These are phyloP conservation scores for Gallinago nigripennis DNA, from an alignment of 2,797 vertebrate species.

Conservation along the genomic window DNA sequence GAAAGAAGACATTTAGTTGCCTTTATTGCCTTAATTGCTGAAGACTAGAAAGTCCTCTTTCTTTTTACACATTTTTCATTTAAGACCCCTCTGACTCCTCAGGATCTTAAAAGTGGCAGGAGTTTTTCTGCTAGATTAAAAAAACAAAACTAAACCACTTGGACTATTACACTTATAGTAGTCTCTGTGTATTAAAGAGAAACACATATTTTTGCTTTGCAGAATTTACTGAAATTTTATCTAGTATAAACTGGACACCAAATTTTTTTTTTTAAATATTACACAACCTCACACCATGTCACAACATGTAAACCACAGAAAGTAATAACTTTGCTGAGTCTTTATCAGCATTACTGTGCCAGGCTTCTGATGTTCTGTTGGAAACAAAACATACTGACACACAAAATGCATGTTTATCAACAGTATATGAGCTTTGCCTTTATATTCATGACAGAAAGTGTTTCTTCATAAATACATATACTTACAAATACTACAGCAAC, in stretches of 20 bases:
- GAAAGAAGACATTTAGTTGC: background rate
- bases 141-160: background rate
- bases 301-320: background rate
- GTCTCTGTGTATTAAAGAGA: background rate
- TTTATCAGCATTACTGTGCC: background rate
- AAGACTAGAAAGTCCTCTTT: background rate
- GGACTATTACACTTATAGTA: background rate
- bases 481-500: background rate
- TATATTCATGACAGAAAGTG: background rate
- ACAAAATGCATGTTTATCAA: background rate
- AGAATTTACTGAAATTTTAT: background rate
- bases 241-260: rapidly evolving
- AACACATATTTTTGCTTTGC: background rate
- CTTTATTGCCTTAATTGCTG: background rate
- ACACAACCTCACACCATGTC: background rate
- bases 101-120: background rate
- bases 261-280: background rate
- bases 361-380: background rate
- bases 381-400: background rate
- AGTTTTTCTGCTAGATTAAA: background rate
- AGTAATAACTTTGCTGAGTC: background rate
- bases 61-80: background rate
- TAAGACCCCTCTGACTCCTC: background rate
- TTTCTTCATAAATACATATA: background rate
- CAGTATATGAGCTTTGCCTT: background rate